Evolutionary conservation across 2,113 vertebrate species (phyloP).

Genomic region (Rutilus rutilus): DNA sequence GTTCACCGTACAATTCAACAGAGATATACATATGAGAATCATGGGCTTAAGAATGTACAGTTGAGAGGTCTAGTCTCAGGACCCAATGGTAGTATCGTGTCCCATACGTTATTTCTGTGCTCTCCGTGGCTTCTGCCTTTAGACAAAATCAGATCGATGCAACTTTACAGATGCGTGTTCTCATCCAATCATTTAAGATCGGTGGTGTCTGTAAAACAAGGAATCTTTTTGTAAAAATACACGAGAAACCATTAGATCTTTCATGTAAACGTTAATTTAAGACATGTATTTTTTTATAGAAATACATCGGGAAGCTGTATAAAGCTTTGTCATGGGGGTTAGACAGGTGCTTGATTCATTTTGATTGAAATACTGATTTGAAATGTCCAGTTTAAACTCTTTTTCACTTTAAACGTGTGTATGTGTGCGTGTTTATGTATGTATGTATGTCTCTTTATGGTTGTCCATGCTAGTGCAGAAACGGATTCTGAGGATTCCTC

Average conservation of each 20-base stretch:
- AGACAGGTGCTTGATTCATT: slow-evolving; percentile 66
- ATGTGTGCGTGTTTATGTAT: slow-evolving; percentile 58
- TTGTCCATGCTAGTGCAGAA: slow-evolving; percentile 61
- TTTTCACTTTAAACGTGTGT: slow-evolving; percentile 70
- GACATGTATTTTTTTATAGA: slow-evolving; percentile 78
- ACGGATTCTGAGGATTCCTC: slow-evolving; percentile 48
- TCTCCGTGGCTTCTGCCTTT: slow-evolving; percentile 59
- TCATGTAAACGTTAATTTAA: slow-evolving; percentile 72
- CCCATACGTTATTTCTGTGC: slow-evolving; percentile 44
- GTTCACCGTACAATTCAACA: slow-evolving; percentile 55
- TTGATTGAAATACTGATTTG: slow-evolving; percentile 66
- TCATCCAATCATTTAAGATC: slow-evolving; percentile 47
- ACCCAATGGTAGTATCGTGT: slow-evolving; percentile 30
- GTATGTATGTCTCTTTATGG: slow-evolving; percentile 56
- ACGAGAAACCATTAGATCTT: slow-evolving; percentile 64
- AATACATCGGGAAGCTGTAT: slow-evolving; percentile 69
- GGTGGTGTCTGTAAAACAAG: slow-evolving; percentile 53
- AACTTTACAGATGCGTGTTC: slow-evolving; percentile 52
- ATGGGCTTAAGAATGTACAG: slow-evolving; percentile 69
- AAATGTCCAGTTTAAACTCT: slow-evolving; percentile 73
- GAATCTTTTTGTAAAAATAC: slow-evolving; percentile 64
- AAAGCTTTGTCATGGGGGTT: slow-evolving; percentile 66
- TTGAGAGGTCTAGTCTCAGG: slow-evolving; percentile 34
- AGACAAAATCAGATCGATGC: slow-evolving; percentile 40
- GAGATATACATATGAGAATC: slow-evolving; percentile 49